Percentiles rank a stretch among this genome's conserved stretches.
phyloP scores from a whole-genome alignment of 2,888 invertebrate genomes.

The Endomychus coccineus region DNA sequence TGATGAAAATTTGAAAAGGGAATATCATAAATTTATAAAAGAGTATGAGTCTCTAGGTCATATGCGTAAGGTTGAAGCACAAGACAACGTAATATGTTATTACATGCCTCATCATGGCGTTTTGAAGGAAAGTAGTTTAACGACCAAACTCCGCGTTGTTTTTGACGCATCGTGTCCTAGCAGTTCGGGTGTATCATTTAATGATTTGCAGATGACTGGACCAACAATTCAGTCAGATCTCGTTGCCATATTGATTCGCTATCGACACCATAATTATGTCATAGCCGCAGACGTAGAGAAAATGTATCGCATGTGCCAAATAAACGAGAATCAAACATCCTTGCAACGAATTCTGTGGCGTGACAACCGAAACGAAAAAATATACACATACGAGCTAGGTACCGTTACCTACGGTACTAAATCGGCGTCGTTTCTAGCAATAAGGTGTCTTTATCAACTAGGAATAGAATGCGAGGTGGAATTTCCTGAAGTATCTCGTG shows the following conservation, averaged over 20 bases:
- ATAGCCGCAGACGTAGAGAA: slow-evolving; percentile 22
- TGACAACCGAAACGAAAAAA: slow-evolving; percentile 4
- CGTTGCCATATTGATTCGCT: slow-evolving; percentile 19
- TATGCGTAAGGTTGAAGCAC: slow-evolving; percentile 4
- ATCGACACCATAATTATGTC: slow-evolving; percentile 16
- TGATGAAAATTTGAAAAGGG: not conserved
- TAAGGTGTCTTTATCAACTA: slow-evolving; percentile 12
- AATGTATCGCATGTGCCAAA: slow-evolving; percentile 22
- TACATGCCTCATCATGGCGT: slow-evolving; percentile 19
- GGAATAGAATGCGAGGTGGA: slow-evolving; percentile 9
- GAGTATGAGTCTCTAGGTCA: slow-evolving; percentile 11
- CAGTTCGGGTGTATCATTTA: slow-evolving; percentile 9
- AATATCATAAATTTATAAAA: slow-evolving; percentile 12
- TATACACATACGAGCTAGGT: slow-evolving; percentile 12
- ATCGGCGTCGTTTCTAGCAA: slow-evolving; percentile 10
- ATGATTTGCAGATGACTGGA: slow-evolving; percentile 12
- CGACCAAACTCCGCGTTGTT: slow-evolving; percentile 13
- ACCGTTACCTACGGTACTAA: slow-evolving; percentile 18
- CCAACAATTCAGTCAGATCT: slow-evolving; percentile 18
- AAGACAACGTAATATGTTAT: slow-evolving; percentile 3
- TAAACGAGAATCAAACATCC: slow-evolving; percentile 14
- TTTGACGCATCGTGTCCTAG: slow-evolving; percentile 14
- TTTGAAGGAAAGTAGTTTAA: slow-evolving; percentile 5
- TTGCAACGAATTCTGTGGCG: slow-evolving; percentile 20
- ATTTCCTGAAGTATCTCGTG: slow-evolving; percentile 13